phyloP scores from a whole-genome alignment of 2,797 vertebrate species.

The Mormyrops boulengeri region DNA sequence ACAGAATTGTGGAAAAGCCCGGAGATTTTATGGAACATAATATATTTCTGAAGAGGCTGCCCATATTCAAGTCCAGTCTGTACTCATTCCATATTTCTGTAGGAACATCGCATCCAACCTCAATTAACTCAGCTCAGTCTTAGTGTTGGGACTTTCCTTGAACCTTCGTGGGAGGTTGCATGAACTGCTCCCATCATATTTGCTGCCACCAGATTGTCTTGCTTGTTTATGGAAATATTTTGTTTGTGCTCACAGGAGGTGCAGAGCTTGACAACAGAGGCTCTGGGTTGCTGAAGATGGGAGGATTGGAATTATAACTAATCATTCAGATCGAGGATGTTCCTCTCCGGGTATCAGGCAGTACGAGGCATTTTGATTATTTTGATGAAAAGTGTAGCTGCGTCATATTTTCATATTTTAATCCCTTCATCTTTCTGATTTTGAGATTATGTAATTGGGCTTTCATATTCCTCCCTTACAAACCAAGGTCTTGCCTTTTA shows the following conservation, averaged over 20 bases:
- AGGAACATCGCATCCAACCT: background rate
- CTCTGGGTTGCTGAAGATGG: background rate
- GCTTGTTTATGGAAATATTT: background rate
- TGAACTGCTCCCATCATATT: background rate
- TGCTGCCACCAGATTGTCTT: background rate
- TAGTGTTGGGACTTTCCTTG: background rate
- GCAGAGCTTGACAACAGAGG: background rate
- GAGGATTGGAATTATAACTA: background rate
- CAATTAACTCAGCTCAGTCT: background rate
- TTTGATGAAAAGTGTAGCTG: background rate
- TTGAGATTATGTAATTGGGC: background rate
- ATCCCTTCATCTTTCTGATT: background rate
- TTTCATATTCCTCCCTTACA: background rate
- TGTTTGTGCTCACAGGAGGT: background rate
- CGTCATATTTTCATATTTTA: background rate
- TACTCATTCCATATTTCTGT: background rate
- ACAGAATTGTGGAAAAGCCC: background rate
- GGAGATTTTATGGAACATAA: background rate
- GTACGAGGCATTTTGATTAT: background rate
- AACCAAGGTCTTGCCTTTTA: background rate
- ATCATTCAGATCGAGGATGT: background rate
- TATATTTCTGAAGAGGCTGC: background rate
- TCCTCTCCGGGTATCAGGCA: background rate
- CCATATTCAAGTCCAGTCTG: background rate
- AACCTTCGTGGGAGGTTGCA: background rate